phyloP scores from a whole-genome alignment of 1,140 invertebrate species.

The Thalassaphorura encarpata region DNA sequence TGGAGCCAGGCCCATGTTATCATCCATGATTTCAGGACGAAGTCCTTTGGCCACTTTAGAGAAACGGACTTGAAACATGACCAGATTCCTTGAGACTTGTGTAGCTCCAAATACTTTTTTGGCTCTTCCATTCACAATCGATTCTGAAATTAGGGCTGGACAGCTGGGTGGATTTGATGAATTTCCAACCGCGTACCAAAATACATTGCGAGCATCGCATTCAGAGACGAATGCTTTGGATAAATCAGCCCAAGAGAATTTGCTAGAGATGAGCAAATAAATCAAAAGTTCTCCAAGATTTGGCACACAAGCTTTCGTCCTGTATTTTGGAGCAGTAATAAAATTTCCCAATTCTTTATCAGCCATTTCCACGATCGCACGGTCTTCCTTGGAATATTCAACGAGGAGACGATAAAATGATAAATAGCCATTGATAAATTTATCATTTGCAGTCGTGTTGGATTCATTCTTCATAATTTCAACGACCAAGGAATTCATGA shows the following conservation, averaged over 20 bases:
- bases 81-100: background rate
- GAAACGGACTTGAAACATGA: slow-evolving; percentile 14
- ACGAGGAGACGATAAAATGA: background rate
- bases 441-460: slow-evolving; percentile 9
- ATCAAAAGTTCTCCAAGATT: background rate
- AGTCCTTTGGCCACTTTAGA: slow-evolving; percentile 1
- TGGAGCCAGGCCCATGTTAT: background rate
- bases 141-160: background rate
- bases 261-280: background rate
- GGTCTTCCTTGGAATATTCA: background rate
- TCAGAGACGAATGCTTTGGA: background rate
- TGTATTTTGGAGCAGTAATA: background rate
- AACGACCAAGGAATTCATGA: slow-evolving; percentile 10
- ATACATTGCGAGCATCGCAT: slow-evolving; percentile 8
- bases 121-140: background rate
- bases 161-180: background rate
- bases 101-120: slow-evolving; percentile 7
- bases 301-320: background rate
- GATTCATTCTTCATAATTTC: background rate
- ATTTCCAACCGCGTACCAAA: slow-evolving; percentile 4
- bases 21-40: background rate
- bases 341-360: background rate
- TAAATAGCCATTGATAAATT: slow-evolving; percentile 16
- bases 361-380: background rate
- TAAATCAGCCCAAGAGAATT: slow-evolving; percentile 3